A percentile compares a stretch with the other conserved stretches of the same genome.
Evolutionary conservation across 2,113 vertebrate species (phyloP).

Genomic region (Dasyornis broadbenti): DNA sequence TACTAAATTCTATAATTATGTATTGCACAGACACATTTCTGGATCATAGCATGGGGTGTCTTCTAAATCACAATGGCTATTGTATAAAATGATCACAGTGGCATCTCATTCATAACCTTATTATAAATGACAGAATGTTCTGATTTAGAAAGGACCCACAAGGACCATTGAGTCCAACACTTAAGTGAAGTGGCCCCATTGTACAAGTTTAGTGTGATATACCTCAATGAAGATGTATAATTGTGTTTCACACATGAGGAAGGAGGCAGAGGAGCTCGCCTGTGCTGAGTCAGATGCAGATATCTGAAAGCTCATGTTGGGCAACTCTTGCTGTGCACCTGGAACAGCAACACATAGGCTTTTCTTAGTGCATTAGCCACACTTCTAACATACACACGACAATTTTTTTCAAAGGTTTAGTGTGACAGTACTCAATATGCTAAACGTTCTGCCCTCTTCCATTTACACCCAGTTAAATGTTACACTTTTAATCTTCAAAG

Average conservation of each 20-base stretch:
- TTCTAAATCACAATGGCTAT: neutral
- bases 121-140: neutral
- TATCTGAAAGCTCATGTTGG: neutral
- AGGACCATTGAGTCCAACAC: fast-evolving
- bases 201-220: neutral
- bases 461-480: slow-evolving; percentile 3
- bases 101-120: neutral
- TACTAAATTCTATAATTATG: neutral
- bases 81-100: neutral
- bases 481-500: slow-evolving; percentile 45
- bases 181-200: neutral
- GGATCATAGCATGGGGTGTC: neutral
- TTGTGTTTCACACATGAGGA: neutral
- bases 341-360: neutral
- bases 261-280: neutral
- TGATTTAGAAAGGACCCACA: neutral
- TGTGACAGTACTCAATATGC: neutral
- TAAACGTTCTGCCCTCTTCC: neutral
- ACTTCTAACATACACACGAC: neutral
- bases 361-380: neutral
- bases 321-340: neutral
- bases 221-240: neutral
- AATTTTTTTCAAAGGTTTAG: neutral
- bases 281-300: neutral
- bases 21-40: neutral